phyloP scores from a whole-genome alignment of 2,797 vertebrate species.

The Peromyscus nudipes region DNA sequence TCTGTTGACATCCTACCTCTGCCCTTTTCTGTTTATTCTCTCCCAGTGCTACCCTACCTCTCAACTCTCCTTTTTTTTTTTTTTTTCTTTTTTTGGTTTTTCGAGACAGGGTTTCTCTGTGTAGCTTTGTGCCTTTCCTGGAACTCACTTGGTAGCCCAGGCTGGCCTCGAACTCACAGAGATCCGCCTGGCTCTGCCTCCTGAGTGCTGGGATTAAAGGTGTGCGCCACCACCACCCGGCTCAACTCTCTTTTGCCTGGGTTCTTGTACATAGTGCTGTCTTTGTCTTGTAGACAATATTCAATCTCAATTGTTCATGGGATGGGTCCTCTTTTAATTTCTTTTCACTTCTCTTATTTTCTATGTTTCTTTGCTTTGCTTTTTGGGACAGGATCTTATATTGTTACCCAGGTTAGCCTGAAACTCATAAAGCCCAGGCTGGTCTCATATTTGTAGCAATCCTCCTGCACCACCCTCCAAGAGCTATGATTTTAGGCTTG shows the following conservation, averaged over 20 bases:
- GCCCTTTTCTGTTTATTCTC: background rate
- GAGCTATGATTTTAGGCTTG: background rate
- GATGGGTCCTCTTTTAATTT: background rate
- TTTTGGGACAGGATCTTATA: background rate
- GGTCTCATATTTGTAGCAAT: background rate
- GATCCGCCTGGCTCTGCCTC: no score
- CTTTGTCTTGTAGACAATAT: background rate
- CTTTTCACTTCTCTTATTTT: background rate
- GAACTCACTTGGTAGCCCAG: no score
- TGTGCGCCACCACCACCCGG: no score
- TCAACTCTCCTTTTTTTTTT: background rate
- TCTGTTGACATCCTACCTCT: background rate
- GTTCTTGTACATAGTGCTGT: background rate
- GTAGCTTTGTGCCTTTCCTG: no score
- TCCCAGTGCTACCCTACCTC: background rate
- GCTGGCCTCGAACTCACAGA: no score
- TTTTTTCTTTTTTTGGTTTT: no score
- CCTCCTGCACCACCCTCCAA: background rate
- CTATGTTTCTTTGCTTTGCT: background rate
- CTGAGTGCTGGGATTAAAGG: no score
- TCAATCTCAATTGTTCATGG: background rate
- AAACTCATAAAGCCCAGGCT: background rate
- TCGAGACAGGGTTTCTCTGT: no score
- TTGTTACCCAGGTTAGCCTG: background rate
- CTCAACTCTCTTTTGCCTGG: background rate